Evolutionary conservation across 2,888 invertebrate species (phyloP), one percentile per base, ranked within the genome.

Genomic region (Paralinhomoeus sp.): DNA sequence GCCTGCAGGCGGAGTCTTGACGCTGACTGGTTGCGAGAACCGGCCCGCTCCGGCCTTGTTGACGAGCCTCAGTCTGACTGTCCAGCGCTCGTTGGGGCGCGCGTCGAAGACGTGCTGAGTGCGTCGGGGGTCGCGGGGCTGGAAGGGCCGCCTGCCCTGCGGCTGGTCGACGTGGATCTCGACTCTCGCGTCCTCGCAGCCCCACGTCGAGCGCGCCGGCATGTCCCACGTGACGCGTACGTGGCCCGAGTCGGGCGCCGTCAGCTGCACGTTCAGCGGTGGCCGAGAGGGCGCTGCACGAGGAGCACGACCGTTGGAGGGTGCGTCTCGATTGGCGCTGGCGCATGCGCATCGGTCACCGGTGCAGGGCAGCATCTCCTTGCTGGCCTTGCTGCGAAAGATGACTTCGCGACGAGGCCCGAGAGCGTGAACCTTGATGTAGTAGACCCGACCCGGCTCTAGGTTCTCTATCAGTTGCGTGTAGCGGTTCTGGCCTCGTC

Each of bases 391-490:
- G 23, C 54, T 56, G 12, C 55, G 56, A 48, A 54, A 60, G 47
- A 61, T 54, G n/a, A 57, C 57, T 44, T 57, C 56, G 21, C 58
- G 57, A 49, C 56, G 57, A 23, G 58, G 48, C 43, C 61, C 61
- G 27, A 61, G 44, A 27, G 58, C 59, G 41, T 52, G 50, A 13
- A 40, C 50, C 42, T 53, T 52, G 22, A 56, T 49, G 37, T 45
- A 48, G 45, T 59, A 60, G 17, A 49, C 50, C 37, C 50, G 45
- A 22, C 58, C 59, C 9, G 50, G 46, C 33, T 51, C 49, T 2
- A 61, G 51, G 23, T 57, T 56, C 9, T 52, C 52, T 44, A 60
- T 49, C 15, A 48, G 49, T 35, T 55, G 54, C 9, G 49, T 40
- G 49, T 60, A 59, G n/a, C 54, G 54, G 41, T 51, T 47, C 43